Percentiles rank a stretch among this genome's conserved stretches.
These are phyloP conservation scores for Eilema depressum DNA, from an alignment of 2,888 invertebrate genomes.

Conservation along the genomic window DNA sequence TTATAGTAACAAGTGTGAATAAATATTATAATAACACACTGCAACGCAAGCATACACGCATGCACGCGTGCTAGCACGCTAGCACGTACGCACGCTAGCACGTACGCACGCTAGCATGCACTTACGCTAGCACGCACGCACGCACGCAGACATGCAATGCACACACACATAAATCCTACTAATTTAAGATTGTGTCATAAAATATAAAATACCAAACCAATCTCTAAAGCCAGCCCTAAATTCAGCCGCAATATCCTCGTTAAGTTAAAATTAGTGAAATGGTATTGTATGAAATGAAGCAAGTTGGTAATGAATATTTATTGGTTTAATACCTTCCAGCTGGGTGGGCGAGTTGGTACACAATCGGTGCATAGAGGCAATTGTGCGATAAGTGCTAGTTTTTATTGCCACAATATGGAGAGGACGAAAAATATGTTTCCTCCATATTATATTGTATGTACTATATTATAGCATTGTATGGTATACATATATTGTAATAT, in stretches of 20 bases:
- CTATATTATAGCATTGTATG: neutral
- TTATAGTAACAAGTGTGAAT: no score
- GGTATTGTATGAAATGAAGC: constrained; percentile 81
- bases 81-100: no score
- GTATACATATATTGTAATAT: neutral
- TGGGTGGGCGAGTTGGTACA: constrained; percentile 68
- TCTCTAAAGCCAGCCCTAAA: constrained; percentile 48
- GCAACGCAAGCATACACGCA: no score
- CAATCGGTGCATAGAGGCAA: constrained; percentile 76
- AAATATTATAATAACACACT: no score
- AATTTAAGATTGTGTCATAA: constrained; percentile 34
- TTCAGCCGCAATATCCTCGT: constrained; percentile 59
- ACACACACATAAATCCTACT: neutral
- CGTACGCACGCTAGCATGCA: no score
- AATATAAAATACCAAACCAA: constrained; percentile 46
- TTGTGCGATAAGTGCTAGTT: constrained; percentile 70
- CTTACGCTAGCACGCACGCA: no score
- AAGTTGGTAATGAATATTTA: constrained; percentile 86
- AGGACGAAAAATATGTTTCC: neutral
- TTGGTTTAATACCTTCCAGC: constrained; percentile 83
- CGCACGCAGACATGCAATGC: no score
- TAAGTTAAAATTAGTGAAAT: constrained; percentile 80
- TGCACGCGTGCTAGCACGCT: no score
- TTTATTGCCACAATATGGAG: constrained; percentile 52
- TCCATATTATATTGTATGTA: constrained; percentile 1